phyloP scores from a whole-genome alignment of 2,888 invertebrate genomes.

The Eudasyphora cyanicolor region DNA sequence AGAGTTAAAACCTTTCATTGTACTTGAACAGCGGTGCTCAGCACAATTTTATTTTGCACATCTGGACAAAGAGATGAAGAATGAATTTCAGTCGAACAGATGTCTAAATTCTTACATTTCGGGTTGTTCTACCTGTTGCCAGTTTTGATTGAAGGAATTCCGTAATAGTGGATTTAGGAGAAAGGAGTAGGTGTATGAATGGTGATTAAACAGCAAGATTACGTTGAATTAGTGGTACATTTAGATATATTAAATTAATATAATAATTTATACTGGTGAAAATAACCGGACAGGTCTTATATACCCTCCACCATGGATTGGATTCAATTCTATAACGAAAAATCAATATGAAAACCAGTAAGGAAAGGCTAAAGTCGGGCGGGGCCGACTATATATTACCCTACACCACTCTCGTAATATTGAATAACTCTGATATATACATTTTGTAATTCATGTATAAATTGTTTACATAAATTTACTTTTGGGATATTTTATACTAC shows the following conservation, averaged over 20 bases:
- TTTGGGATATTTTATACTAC: too few relatives aligned
- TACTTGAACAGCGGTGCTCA: background rate
- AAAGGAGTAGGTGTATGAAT: background rate
- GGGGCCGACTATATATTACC: too few relatives aligned
- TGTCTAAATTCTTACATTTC: constrained; percentile 12
- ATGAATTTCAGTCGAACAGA: constrained; percentile 6
- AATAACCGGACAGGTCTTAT: background rate
- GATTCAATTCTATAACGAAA: too few relatives aligned
- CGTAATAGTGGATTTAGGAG: background rate
- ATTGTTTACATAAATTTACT: too few relatives aligned
- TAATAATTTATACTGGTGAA: background rate
- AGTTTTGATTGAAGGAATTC: background rate
- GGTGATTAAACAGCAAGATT: background rate
- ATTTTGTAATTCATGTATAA: too few relatives aligned
- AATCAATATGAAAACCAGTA: too few relatives aligned
- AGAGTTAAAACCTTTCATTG: constrained; percentile 33
- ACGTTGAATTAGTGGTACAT: background rate
- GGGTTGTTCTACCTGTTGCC: constrained; percentile 2
- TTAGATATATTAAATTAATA: too few relatives aligned
- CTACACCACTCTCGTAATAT: too few relatives aligned
- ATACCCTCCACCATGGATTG: too few relatives aligned
- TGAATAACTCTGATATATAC: too few relatives aligned
- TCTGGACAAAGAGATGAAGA: constrained; percentile 1
- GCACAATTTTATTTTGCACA: background rate
- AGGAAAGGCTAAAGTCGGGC: too few relatives aligned